These are phyloP conservation scores for Sycophaga agraensis DNA, from an alignment of 1,140 invertebrate species.

Conservation along the genomic window DNA sequence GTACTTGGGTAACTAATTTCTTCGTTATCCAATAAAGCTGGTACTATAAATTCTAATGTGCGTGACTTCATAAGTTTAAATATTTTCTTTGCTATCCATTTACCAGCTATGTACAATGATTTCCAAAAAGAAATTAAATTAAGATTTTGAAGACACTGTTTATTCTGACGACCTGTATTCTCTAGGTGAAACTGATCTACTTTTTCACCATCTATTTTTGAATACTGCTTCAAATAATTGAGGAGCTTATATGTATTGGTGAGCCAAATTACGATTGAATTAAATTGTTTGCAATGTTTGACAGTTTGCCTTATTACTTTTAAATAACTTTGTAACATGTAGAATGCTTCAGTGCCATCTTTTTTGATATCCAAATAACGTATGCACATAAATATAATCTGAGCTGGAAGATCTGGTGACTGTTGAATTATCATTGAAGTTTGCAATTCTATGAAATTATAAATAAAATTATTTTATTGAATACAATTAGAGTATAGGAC, in stretches of 20 bases:
- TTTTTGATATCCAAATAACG: slow-evolving; percentile 91
- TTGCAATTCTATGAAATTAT: slow-evolving; percentile 75
- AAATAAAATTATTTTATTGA: too few species aligned
- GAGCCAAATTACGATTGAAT: slow-evolving; percentile 86
- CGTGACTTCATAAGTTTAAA: slow-evolving; percentile 76
- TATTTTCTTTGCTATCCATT: slow-evolving; percentile 80
- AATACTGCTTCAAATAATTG: slow-evolving; percentile 94
- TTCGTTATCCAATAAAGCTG: slow-evolving; percentile 89
- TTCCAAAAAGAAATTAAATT: slow-evolving; percentile 87
- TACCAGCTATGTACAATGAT: slow-evolving; percentile 77
- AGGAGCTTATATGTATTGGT: slow-evolving; percentile 84
- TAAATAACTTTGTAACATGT: slow-evolving; percentile 75
- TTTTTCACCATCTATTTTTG: slow-evolving; percentile 52
- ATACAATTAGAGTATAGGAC: too few species aligned
- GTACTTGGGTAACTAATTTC: slow-evolving; percentile 71
- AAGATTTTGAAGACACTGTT: slow-evolving; percentile 89
- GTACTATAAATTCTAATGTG: slow-evolving; percentile 81
- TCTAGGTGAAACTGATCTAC: slow-evolving; percentile 79
- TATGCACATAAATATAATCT: slow-evolving; percentile 95
- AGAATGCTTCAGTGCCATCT: slow-evolving; percentile 85
- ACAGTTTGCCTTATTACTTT: slow-evolving; percentile 82
- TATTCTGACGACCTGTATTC: slow-evolving; percentile 88
- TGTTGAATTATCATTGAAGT: slow-evolving; percentile 78
- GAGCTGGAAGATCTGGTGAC: slow-evolving; percentile 87
- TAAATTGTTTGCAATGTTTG: slow-evolving; percentile 76